Base-by-base conservation (phyloP, 1,140 invertebrate species). In the Papilio polyxenes region DNA sequence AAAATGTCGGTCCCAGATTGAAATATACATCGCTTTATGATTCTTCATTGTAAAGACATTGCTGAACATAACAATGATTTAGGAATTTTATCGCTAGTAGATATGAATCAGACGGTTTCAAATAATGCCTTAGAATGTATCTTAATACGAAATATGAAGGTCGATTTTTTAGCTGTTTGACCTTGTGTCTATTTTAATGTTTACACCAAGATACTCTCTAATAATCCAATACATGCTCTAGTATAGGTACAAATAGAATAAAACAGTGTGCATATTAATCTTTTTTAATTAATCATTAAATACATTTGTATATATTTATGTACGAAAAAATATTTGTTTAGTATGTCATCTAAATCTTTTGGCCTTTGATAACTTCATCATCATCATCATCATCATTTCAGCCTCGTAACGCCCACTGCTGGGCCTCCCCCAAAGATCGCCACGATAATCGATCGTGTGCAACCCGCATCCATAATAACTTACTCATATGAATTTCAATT, bases 121-220 rank as follows among this genome's bases (percentile, higher is more conserved):
- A 62, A 20, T 20, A 62, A 62, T 62, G 10, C 7, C 56, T 59
- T 59, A n/a, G 56, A 59, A 62, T 62, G 59, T 51, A 7, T 56
- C 53, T 62, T n/a, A 23, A 62, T 62, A 62, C 23, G 59, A 62
- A 23, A 62, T 62, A n/a, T 62, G n/a, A 62, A 62, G 59, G 59
- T 20, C 56, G 56, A 59, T n/a, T 59, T 62, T 62, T 62, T 62
- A 20, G 6, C 23, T 51, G 49, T 51, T 51, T 62, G 59, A 62
- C 59, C 59, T 62, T 62, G 59, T 4, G 6, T 23, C 59, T n/a
- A 20, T n/a, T 62, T 62, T n/a, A 62, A 62, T 20, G n/a, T 20
- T 62, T 23, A 62, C 59, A 59, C 56, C 15, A 23, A 62, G 53
- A 17, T n/a, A 56, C 51, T 11, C 13, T n/a, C 23, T 31, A 31